These are phyloP conservation scores for Cheiracanthium punctorium DNA, from an alignment of 2,888 invertebrate genomes.

Conservation along the genomic window DNA sequence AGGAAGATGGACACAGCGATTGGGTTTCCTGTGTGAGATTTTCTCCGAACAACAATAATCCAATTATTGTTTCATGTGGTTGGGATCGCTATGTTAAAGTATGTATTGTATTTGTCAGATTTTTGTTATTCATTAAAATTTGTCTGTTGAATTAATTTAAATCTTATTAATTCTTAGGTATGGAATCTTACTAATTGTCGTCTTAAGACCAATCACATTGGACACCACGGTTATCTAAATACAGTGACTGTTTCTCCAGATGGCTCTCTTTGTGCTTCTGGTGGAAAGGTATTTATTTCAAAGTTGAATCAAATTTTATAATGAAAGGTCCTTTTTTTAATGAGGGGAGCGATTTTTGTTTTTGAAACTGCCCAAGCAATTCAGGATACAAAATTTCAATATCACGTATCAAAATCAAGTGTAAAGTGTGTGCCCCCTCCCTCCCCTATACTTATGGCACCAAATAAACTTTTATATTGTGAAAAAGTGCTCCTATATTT, in stretches of 20 bases:
- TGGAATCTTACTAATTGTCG: slow-evolving; percentile 99
- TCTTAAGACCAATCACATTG: slow-evolving; percentile 97
- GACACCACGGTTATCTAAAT: slow-evolving; percentile 97
- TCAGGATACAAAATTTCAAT: too few species aligned
- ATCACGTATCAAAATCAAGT: too few species aligned
- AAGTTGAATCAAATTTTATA: too few species aligned
- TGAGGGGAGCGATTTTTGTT: too few species aligned
- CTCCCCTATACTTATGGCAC: too few species aligned
- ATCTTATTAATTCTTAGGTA: slow-evolving; percentile 81
- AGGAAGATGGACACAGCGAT: slow-evolving; percentile 90
- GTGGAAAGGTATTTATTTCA: slow-evolving; percentile 88
- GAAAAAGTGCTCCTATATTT: too few species aligned
- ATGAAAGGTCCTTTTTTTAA: too few species aligned
- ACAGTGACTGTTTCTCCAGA: slow-evolving; percentile 99
- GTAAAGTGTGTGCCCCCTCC: too few species aligned
- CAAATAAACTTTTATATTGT: too few species aligned
- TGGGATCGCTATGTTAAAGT: slow-evolving; percentile 99
- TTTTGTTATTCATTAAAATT: background rate
- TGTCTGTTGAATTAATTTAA: too few species aligned
- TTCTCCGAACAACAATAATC: slow-evolving; percentile 98
- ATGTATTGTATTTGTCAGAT: slow-evolving; percentile 67
- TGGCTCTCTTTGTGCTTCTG: slow-evolving; percentile 99
- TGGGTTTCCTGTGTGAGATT: slow-evolving; percentile 99
- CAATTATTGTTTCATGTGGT: slow-evolving; percentile 98
- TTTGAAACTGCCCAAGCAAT: too few species aligned